Percentiles rank a stretch among this genome's conserved stretches.
These are phyloP conservation scores for Aphelinus certus DNA, from an alignment of 1,140 invertebrate genomes.

Conservation along the genomic window DNA sequence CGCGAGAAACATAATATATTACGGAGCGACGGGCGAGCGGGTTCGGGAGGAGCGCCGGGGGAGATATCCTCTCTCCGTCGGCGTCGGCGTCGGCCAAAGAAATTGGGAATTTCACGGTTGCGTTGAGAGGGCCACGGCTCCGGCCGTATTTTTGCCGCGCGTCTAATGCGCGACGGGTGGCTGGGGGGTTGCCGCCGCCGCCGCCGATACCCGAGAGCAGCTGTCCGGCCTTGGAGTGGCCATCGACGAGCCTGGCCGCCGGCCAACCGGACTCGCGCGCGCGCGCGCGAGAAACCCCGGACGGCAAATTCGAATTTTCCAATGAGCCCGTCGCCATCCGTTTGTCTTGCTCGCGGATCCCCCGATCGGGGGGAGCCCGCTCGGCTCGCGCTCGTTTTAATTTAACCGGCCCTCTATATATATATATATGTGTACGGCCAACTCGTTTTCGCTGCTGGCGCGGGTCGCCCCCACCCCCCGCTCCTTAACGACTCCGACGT, in stretches of 20 bases:
- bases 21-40: neutral
- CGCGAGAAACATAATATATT: slow-evolving; percentile 23
- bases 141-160: neutral
- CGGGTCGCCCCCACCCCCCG: neutral
- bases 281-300: no score
- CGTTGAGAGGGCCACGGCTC: slow-evolving; percentile 47
- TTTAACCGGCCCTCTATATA: neutral
- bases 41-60: neutral
- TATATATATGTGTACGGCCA: no score
- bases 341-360: neutral
- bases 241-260: no score
- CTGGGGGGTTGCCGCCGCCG: no score
- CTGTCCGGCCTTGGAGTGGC: no score
- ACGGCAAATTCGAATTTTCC: neutral
- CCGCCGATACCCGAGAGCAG: no score
- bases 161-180: no score
- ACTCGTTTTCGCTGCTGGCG: neutral
- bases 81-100: slow-evolving; percentile 47
- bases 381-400: slow-evolving; percentile 14
- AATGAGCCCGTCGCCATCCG: neutral
- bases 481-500: neutral
- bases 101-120: slow-evolving; percentile 65
- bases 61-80: slow-evolving; percentile 49
- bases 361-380: no score
- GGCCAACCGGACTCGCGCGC: no score